Conservation (phyloP, 2,888 invertebrate genomes). For the Autographa pulchrina region DNA sequence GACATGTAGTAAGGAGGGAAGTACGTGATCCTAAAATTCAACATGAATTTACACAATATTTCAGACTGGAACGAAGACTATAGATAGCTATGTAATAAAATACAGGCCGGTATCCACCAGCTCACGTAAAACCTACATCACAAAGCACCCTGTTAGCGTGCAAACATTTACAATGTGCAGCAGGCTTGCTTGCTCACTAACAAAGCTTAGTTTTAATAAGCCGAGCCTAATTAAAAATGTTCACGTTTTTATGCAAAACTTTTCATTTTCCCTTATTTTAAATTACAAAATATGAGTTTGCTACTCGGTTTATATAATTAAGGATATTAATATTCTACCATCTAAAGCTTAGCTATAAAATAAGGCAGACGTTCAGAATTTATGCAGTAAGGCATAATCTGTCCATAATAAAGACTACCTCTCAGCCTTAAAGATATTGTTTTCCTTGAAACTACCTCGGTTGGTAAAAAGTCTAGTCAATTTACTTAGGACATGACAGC, state of each 20-base stretch:
- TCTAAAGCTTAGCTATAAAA: background rate
- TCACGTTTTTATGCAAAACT: background rate
- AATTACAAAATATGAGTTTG: background rate
- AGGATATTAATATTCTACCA: background rate
- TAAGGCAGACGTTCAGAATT: background rate
- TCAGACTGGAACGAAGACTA: background rate
- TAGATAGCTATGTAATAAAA: background rate
- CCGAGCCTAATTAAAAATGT: background rate
- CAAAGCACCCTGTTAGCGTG: background rate
- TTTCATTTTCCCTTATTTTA: background rate
- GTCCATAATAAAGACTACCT: no score
- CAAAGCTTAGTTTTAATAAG: background rate
- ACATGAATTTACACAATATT: background rate
- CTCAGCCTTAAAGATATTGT: no score
- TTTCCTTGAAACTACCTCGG: no score
- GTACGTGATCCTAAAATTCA: no score
- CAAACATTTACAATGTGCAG: conserved; percentile 6
- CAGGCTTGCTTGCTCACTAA: background rate
- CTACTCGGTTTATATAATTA: background rate
- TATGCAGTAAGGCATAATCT: background rate
- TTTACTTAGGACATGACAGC: background rate
- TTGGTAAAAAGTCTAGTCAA: background rate
- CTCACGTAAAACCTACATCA: background rate
- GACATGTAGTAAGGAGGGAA: no score
- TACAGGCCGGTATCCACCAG: background rate